Evolutionary conservation across 2,113 vertebrate genomes (phyloP), one percentile per base, ranked within the genome.

Genomic region (Semicossyphus pulcher): DNA sequence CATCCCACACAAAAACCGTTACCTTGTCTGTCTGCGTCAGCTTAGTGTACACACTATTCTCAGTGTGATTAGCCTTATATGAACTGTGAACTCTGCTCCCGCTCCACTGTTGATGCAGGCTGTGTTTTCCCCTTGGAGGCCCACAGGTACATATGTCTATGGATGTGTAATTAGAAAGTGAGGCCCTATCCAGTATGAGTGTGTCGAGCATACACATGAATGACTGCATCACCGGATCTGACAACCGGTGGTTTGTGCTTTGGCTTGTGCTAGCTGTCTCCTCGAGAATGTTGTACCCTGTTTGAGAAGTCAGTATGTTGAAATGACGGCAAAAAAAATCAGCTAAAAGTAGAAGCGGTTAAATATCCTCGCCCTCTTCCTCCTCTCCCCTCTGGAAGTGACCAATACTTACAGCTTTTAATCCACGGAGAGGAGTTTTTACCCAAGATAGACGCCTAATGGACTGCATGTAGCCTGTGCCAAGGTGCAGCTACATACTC

Each of bases 361-460:
- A 52, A 25, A 62, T 26, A 21, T 44, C 18, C 29, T 14, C 21
- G 6, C 61, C 31, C n/a, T 47, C 2, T 42, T 58, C 21, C 10
- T 23, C n/a, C 7, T 25, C 26, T 47, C 18, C 28, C 16, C 25
- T 67, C 39, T 58, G 10, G 36, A 56, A 44, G 48, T 76, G 63
- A 61, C 76, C 59, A 61, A 5, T 41, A 52, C 5, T 53, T 57
- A 21, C 23, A 56, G 61, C 14, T 53, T 67, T 84, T 10, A 62
- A 16, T 72, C 60, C 52, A 49, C 14, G 34, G 1, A 52, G 16
- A 9, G 4, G 5, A 26, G 41, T 57, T 80, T 58, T 62, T 83
- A 62, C 45, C 71, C 42, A 69, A 72, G 61, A 64, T 44, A 76
- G 49, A 78, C 53, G 28, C 57, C 58, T 90, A 89, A 90, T 91